Evolutionary conservation across 2,888 invertebrate genomes (phyloP).

Genomic region (Chymomyza amoena): DNA sequence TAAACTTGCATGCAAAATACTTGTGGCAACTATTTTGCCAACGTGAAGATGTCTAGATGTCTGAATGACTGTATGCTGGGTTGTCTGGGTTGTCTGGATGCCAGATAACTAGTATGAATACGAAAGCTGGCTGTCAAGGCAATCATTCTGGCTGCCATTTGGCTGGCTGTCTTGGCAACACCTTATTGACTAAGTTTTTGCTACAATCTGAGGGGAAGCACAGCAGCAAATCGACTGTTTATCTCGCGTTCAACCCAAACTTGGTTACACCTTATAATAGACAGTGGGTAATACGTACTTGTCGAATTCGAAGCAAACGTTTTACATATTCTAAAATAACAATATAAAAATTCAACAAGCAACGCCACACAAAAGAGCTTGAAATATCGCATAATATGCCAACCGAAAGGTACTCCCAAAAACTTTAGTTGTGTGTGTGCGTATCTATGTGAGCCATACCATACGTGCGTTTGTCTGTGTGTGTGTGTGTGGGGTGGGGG

Average conservation of each 20-base stretch:
- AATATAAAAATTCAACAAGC: constrained; percentile 40
- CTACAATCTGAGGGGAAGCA: background rate
- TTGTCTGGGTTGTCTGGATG: background rate
- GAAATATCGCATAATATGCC: background rate
- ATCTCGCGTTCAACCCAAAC: background rate
- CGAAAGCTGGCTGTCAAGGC: background rate
- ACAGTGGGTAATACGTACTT: background rate
- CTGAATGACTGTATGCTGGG: too few relatives aligned
- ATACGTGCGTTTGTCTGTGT: constrained; percentile 4
- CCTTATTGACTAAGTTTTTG: background rate
- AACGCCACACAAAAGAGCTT: background rate
- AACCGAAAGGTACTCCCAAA: constrained; percentile 36
- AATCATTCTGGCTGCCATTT: background rate
- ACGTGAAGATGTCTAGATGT: background rate
- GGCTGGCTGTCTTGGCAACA: background rate
- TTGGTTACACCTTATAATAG: background rate
- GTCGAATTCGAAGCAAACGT: constrained; percentile 50
- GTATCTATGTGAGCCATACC: constrained; percentile 15
- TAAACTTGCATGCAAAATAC: background rate
- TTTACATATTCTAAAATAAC: constrained; percentile 64
- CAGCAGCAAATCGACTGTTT: background rate
- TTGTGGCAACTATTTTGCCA: background rate
- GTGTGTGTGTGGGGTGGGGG: constrained; percentile 28
- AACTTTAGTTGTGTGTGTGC: background rate
- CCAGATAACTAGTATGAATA: background rate